Evolutionary conservation across 2,888 invertebrate genomes (phyloP).

Genomic region (Drosophila eohydei): DNA sequence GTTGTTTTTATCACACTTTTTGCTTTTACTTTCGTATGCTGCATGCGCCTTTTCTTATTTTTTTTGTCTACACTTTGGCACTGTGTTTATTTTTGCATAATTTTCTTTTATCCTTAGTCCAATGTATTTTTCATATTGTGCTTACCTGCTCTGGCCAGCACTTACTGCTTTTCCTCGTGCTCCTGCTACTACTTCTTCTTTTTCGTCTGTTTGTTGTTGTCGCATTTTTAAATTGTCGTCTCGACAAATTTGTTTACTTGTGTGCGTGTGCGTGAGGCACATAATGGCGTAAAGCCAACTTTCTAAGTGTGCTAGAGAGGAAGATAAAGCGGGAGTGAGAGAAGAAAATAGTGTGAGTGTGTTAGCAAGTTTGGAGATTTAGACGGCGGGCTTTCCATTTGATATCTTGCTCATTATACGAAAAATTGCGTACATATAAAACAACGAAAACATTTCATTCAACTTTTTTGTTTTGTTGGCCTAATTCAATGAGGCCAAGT

Average conservation of each 20-base stretch:
- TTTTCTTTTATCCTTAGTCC: slow-evolving; percentile 68
- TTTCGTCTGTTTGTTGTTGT: slow-evolving; percentile 15
- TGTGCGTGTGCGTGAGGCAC: slow-evolving; percentile 49
- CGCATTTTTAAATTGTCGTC: slow-evolving; percentile 58
- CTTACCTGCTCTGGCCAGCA: slow-evolving; percentile 49
- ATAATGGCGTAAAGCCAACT: slow-evolving; percentile 51
- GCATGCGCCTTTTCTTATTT: slow-evolving; percentile 11
- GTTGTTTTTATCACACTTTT: slow-evolving; percentile 68
- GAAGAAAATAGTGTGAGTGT: not conserved
- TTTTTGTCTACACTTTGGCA: slow-evolving; percentile 45
- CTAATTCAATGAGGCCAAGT: slow-evolving; percentile 49
- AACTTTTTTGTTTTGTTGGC: slow-evolving; percentile 13
- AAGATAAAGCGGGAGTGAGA: not conserved
- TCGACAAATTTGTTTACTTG: slow-evolving; percentile 72
- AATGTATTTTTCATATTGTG: slow-evolving; percentile 73
- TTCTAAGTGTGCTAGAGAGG: slow-evolving; percentile 14
- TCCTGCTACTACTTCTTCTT: slow-evolving; percentile 3
- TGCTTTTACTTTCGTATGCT: slow-evolving; percentile 45
- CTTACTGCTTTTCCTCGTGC: slow-evolving; percentile 7
- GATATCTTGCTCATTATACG: slow-evolving; percentile 58
- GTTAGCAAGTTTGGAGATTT: slow-evolving; percentile 5
- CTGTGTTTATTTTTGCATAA: slow-evolving; percentile 74
- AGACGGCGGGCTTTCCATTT: slow-evolving; percentile 25
- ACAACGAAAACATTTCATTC: slow-evolving; percentile 53
- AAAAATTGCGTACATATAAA: slow-evolving; percentile 48